Base-by-base conservation (phyloP, 2,797 vertebrate genomes). In the Eupleurogrammus muticus region DNA sequence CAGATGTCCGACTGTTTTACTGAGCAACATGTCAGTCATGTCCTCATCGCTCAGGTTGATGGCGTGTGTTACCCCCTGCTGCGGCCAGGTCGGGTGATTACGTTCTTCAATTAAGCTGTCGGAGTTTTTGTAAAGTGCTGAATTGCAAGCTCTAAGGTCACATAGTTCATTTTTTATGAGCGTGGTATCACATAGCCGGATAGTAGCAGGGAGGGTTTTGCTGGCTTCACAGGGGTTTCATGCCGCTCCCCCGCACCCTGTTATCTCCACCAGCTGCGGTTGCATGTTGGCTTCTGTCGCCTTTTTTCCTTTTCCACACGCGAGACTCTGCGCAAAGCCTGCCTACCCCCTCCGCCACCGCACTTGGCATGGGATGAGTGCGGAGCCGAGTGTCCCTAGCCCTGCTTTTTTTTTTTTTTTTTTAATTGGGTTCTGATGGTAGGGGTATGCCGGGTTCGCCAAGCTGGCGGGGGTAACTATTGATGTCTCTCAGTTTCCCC, bases 211-310 rank as follows among this genome's bases (percentile, higher is more conserved):
- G 14, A 20, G 35, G 16, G n/a, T 59, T 50, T 5, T 14, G 65
- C 36, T 24, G 1, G 75, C 72, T 56, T 46, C 65, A 12, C 5
- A 14, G 36, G 9, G 1, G 73, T 68, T 52, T 42, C 69, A 6
- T 7, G 35, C 48, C 10, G 1, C 48, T 53, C 70, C 74, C 60
- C 62, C 24, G 28, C 70, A 68, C 56, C 61, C 54, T 38, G 19
- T 73, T 74, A 76, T 82, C 86, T 83, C 51, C 13, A 50, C 61
- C 86, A 83, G 86, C 79, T 82, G 81, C 7, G 52, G 72, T 21
- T 61, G 42, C 54, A 49, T 21, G 56, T 74, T 66, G 70, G 69
- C 82, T 23, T 47, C 65, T 4, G 6, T 13, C 2, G 48, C 40
- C 49, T 59, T 57, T 54, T 59, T 57, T 54, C 35, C 20, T 20